Evolutionary conservation across 2,888 invertebrate species (phyloP), one percentile per base, ranked within the genome.

Genomic region (Drosophila koepferae): DNA sequence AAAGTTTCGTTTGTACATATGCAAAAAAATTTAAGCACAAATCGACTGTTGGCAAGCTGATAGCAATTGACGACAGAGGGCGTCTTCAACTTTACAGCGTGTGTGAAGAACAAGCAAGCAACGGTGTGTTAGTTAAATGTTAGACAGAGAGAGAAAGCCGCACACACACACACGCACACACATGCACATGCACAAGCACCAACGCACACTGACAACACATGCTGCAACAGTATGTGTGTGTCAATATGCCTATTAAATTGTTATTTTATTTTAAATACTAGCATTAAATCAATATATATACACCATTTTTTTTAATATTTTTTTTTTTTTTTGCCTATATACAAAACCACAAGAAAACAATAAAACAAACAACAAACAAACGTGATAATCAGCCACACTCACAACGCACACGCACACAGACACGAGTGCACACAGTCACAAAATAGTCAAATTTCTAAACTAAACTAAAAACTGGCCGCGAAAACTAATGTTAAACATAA

Each of bases 241-340:
- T 69, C 66, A 38, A 60, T 73, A 86, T 78, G 84, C 89, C 87
- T 81, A 81, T 86, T 78, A 69, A 84, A 86, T 86, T 84, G 84
- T 84, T 84, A 89, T 89, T 84, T 84, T 84, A 86, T 89, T 89
- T 88, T 84, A 84, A 88, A 86, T 34, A 63, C 55, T 80, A 86
- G 70, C 71, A 63, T 84, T 77, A 80, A 74, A 68, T 54, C 64
- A 67, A 61, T 72, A 68, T 56, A 54, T 40, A 51, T 12, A 51
- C n/a, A 31, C 20, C 20, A 31, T 28, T 49, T 18, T 66, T 66
- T 64, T 63, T 14, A n/a, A 36, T 38, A 66, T 65, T 67, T 76
- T 77, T 67, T 64, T 76, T 74, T 80, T 73, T 77, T 82, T 66
- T 72, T 77, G 68, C 71, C 61, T 60, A 67, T 63, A 54, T 28